These are phyloP conservation scores for Hemithea aestivaria DNA, from an alignment of 2,888 invertebrate genomes.

Conservation along the genomic window DNA sequence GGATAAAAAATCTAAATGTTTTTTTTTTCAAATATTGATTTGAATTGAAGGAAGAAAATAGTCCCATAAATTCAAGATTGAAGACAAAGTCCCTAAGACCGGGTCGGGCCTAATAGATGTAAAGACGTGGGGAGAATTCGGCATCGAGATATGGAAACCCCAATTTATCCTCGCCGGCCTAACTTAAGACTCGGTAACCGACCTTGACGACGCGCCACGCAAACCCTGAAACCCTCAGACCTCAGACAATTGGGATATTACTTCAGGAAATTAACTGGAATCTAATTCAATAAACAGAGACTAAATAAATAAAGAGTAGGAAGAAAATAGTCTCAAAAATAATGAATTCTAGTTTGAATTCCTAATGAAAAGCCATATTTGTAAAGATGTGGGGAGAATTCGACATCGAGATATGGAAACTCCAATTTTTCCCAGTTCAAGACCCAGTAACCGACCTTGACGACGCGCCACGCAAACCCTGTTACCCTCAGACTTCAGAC, in stretches of 20 bases:
- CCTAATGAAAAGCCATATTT: neutral
- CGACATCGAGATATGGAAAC: conserved; percentile 26
- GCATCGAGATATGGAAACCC: conserved; percentile 28
- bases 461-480: conserved; percentile 34
- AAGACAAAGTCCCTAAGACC: too few species aligned
- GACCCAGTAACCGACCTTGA: conserved; percentile 37
- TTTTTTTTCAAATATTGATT: too few species aligned
- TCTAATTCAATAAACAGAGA: conserved; percentile 9
- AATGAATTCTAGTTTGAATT: too few species aligned
- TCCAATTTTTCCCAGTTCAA: conserved; percentile 27
- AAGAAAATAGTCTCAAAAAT: too few species aligned
- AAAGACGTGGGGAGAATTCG: conserved; percentile 19
- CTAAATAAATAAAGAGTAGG: too few species aligned
- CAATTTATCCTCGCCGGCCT: conserved; percentile 27
- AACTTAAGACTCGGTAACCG: conserved; percentile 25
- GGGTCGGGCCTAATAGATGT: neutral
- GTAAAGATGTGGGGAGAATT: conserved; percentile 17
- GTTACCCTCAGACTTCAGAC: conserved; percentile 31
- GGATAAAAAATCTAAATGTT: too few species aligned
- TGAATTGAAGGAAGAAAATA: too few species aligned
- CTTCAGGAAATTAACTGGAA: conserved; percentile 27
- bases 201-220: conserved; percentile 40
- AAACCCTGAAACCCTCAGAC: conserved; percentile 34
- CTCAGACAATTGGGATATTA: conserved; percentile 31
- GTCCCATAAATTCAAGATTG: too few species aligned